Conservation (phyloP, 2,888 invertebrate species). For the Polydrusus tereticollis region DNA sequence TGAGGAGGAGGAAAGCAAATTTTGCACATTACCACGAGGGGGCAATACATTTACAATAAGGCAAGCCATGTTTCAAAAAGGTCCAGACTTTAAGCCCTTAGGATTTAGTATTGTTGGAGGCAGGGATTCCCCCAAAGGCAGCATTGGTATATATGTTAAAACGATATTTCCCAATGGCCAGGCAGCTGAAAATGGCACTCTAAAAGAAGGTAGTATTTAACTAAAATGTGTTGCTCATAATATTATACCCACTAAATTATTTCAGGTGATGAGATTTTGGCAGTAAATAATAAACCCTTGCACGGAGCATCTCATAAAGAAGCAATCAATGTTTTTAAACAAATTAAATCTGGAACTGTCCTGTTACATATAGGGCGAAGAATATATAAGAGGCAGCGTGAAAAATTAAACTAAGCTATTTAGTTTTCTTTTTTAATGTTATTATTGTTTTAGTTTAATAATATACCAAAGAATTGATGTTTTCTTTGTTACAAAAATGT, state of each 20-base stretch:
- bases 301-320: slow-evolving; percentile 84
- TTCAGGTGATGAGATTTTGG: slow-evolving; percentile 85
- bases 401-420: slow-evolving; percentile 52
- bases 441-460: slow-evolving; percentile 20
- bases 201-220: slow-evolving; percentile 92
- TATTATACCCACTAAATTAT: too few relatives aligned
- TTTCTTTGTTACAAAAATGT: slow-evolving; percentile 17
- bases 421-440: slow-evolving; percentile 11
- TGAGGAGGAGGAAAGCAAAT: slow-evolving; percentile 71
- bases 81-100: slow-evolving; percentile 85
- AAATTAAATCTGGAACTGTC: slow-evolving; percentile 82
- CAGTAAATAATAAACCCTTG: slow-evolving; percentile 83
- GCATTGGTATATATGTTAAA: slow-evolving; percentile 91
- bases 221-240: too few relatives aligned
- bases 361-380: slow-evolving; percentile 79
- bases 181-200: slow-evolving; percentile 85
- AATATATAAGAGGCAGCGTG: slow-evolving; percentile 62
- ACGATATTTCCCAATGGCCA: slow-evolving; percentile 89
- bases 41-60: slow-evolving; percentile 71
- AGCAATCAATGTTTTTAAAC: slow-evolving; percentile 84
- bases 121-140: slow-evolving; percentile 87
- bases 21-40: slow-evolving; percentile 73
- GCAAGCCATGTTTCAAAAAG: slow-evolving; percentile 77
- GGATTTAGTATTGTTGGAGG: slow-evolving; percentile 94
- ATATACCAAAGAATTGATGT: slow-evolving; percentile 39